Evolutionary conservation across 2,797 vertebrate species (phyloP), one percentile per base, ranked within the genome.

Genomic region (Chloroceryle inda): DNA sequence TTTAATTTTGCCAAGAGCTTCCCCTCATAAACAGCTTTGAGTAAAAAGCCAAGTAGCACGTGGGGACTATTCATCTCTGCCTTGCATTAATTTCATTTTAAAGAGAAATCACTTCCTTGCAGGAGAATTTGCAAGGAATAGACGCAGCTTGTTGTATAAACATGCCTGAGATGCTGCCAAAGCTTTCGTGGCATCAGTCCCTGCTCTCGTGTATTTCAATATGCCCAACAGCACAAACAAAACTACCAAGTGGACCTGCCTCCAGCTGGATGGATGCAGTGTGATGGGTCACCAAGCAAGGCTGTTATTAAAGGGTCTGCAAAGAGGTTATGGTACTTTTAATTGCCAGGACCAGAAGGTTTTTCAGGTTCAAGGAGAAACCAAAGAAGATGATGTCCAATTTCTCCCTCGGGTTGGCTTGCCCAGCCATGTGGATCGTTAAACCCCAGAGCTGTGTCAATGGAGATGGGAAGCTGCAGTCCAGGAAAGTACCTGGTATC

Each of bases 1-100:
- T 92, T 95, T 96, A 89, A 90, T 88, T 94, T 86, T 93, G 92
- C 86, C 85, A 94, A 97, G 85, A 93, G 85, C 71, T 80, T 78
- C 81, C 33, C 86, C 89, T 96, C 90, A 80, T 78, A 95, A 97
- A 88, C 85, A 93, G 68, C 84, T 91, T 63, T 75, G 94, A 93
- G 90, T 73, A 83, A 96, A 93, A 72, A 69, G 84, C 56, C 84
- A 94, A 88, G 40, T 47, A 78, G 89, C 89, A 85, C 10, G 13
- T 9, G 61, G 87, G 81, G 80, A 94, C 87, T 80, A 89, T 87
- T 96, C 58, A 81, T 82, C 86, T 92, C 68, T 91, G 89, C 91
- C 76, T 88, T 75, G 76, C 35, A 63, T 93, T 87, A 75, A 96
- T 94, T 85, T 96, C 85, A 91, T 95, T 96, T 96, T 95, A 76